Base-by-base conservation (phyloP, 2,797 vertebrate genomes). In the Synanceia verrucosa region DNA sequence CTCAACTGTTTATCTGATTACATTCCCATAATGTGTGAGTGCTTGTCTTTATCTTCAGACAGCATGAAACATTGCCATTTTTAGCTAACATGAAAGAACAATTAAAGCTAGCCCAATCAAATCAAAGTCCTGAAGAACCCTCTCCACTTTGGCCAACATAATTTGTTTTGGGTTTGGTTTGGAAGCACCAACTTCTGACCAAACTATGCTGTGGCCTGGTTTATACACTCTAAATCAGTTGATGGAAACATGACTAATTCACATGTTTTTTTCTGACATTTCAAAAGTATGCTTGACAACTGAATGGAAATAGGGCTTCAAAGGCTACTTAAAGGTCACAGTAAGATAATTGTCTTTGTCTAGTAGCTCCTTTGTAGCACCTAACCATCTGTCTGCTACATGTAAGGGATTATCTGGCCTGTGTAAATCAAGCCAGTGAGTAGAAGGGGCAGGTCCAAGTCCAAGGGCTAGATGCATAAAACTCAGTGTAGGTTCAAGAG, bases 351-450 rank as follows among this genome's bases (percentile, higher is more conserved):
- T 34, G 1, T 33, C 19, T 51, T 52, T 41, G 21, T 66, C n/a
- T 50, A 39, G 11, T 51, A 24, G 41, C 48, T 55, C 28, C n/a
- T n/a, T n/a, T n/a, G n/a, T n/a, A n/a, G n/a, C n/a, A n/a, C n/a
- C n/a, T n/a, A n/a, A n/a, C n/a, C n/a, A n/a, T 36, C 39, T 18
- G 33, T 66, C 66, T 63, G 16, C 55, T 37, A 50, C 52, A 65
- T 67, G 43, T 55, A 46, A 46, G 62, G 19, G 41, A 55, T 76
- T 39, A 52, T 60, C 56, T 57, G 37, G 48, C 58, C 19, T 37
- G 67, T 62, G 53, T 48, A 36, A 44, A 37, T 73, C 58, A 37
- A 61, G 33, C 59, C 65, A 62, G 39, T 37, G 36, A 57, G 51
- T 34, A 46, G 10, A 60, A 21, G 5, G 21, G 24, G 2, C 28